A percentile compares a stretch with the other conserved stretches of the same genome.
Evolutionary conservation across 2,113 vertebrate species (phyloP).

Genomic region (Epinephelus cyanopodus): DNA sequence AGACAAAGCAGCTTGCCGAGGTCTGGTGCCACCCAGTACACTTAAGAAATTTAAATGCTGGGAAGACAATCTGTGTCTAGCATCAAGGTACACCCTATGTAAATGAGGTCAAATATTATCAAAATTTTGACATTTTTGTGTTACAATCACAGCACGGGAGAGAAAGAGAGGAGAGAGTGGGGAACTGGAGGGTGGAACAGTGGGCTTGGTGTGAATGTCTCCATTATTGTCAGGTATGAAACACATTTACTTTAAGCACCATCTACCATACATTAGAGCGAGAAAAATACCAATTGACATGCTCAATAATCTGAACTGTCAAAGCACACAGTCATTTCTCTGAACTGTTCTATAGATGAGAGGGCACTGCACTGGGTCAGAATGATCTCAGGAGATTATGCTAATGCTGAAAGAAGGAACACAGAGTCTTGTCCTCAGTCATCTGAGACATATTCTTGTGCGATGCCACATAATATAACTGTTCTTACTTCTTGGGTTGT

Average conservation of each 20-base stretch:
- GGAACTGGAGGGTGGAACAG: not conserved
- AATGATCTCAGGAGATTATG: slow-evolving; percentile 76
- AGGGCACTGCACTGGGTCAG: slow-evolving; percentile 67
- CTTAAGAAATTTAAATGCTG: slow-evolving; percentile 78
- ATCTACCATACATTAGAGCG: slow-evolving; percentile 39
- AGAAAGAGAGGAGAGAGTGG: no score
- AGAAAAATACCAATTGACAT: slow-evolving; percentile 60
- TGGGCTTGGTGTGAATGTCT: slow-evolving; percentile 32
- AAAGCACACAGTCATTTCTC: slow-evolving; percentile 66
- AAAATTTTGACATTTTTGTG: slow-evolving; percentile 70
- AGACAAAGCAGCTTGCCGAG: slow-evolving; percentile 85
- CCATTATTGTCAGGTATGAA: slow-evolving; percentile 48
- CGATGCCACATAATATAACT: slow-evolving; percentile 64
- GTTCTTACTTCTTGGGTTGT: slow-evolving; percentile 55
- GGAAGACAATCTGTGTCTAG: slow-evolving; percentile 78
- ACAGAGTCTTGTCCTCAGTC: slow-evolving; percentile 68
- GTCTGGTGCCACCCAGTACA: slow-evolving; percentile 78
- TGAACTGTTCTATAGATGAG: slow-evolving; percentile 54
- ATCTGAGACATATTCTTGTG: slow-evolving; percentile 73
- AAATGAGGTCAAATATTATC: slow-evolving; percentile 82
- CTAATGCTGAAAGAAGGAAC: slow-evolving; percentile 70
- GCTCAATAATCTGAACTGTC: slow-evolving; percentile 62
- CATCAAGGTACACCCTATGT: slow-evolving; percentile 80
- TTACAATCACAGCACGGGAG: slow-evolving; percentile 18
- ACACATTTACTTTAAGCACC: slow-evolving; percentile 51